Base-by-base conservation (phyloP, 2,888 invertebrate genomes). In the Scaeva pyrastri region DNA sequence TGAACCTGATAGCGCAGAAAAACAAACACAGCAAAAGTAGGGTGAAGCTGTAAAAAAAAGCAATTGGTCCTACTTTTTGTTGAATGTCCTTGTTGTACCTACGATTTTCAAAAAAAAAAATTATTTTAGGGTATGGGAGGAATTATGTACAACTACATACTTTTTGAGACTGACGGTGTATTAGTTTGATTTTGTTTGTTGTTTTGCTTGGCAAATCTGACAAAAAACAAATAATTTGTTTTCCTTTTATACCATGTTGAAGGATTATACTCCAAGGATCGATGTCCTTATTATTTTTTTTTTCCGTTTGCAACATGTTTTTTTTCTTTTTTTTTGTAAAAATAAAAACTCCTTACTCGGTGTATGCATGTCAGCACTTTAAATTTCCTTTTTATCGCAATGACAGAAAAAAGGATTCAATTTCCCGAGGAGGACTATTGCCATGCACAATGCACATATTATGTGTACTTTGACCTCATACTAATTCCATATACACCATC, bases 351-450 rank as follows among this genome's bases (percentile, higher is more conserved):
- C 16, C 19, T 10, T 48, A 11, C n/a, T n/a, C n/a, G n/a, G n/a
- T 6, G 31, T 21, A 5, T 50, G 26, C 26, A 26, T 55, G 26
- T 31, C n/a, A 26, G 55, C n/a, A 10, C 26, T n/a, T 55, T 16
- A 31, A 55, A 55, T 55, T 55, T 55, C 26, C 55, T 55, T 55
- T 55, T 31, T 31, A n/a, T 26, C 2, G 26, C n/a, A 26, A 31
- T n/a, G 55, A 55, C 26, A 55, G 26, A 26, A 8, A 55, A 26
- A 26, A 26, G 55, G 16, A 31, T 55, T 55, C 26, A 55, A 31
- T 55, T 55, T 55, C 55, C 55, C 16, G 55, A n/a, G 26, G 26
- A 55, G 31, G 1, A 26, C 26, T 26, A 31, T 10, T 31, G 8
- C 3, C 4, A 1, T 50, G n/a, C 52, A 26, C 7, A n/a, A n/a